Evolutionary conservation across 2,113 vertebrate genomes (phyloP).

Genomic region (Oncorhynchus mykiss): DNA sequence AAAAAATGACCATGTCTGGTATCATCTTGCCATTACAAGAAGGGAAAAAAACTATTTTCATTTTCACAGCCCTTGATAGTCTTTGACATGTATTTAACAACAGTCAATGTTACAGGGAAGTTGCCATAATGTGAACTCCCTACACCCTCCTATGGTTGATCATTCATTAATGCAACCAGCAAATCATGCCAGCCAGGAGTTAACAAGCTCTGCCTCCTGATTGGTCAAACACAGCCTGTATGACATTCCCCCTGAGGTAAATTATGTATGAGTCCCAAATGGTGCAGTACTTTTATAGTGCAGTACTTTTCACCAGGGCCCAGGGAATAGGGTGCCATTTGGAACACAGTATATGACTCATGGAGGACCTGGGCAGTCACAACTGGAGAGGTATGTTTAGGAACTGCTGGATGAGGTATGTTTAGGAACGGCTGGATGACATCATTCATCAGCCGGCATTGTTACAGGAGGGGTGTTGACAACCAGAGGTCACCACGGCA

Average conservation of each 20-base stretch:
- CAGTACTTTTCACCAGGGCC: no score
- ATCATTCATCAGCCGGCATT: constrained; percentile 21
- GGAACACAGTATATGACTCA: neutral
- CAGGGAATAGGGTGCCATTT: no score
- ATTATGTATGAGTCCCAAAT: no score
- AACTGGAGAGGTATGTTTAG: neutral
- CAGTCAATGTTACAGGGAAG: neutral
- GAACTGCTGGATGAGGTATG: neutral
- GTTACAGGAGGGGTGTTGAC: constrained; percentile 27
- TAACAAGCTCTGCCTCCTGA: neutral
- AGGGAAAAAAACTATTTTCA: neutral
- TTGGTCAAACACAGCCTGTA: neutral
- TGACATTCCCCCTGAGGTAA: neutral
- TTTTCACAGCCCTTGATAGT: neutral
- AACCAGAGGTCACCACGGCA: constrained; percentile 22
- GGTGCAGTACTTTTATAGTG: no score
- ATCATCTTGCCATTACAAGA: constrained; percentile 4
- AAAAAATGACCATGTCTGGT: neutral
- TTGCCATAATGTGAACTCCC: neutral
- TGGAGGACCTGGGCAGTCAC: neutral
- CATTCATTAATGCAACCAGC: neutral
- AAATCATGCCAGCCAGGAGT: constrained; percentile 4
- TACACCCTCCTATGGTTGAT: neutral
- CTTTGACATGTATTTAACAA: no score
- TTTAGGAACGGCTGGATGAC: neutral